Conservation (phyloP, 2,113 vertebrate species). For the Hucho hucho region DNA sequence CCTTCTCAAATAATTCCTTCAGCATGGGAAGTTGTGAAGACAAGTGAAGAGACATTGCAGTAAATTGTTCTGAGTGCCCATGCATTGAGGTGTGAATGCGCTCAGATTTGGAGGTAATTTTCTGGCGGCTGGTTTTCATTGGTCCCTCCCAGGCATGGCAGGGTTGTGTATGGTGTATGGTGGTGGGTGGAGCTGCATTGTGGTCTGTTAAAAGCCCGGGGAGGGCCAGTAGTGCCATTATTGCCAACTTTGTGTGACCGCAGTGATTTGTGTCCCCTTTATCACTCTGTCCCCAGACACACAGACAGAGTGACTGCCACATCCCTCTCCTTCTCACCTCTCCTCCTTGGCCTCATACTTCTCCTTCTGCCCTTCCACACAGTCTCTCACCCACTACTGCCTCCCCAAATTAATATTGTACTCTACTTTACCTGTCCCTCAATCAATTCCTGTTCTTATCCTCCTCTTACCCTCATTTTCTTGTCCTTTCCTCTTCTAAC, state of each 20-base stretch:
- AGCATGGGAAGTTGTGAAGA: background rate
- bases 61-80: background rate
- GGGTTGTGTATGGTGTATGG: background rate
- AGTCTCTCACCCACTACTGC: background rate
- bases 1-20: background rate
- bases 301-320: conserved; percentile 12
- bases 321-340: background rate
- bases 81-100: conserved; percentile 1
- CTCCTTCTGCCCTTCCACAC: background rate
- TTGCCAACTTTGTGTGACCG: conserved; percentile 27
- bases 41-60: background rate
- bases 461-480: background rate
- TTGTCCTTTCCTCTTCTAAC: background rate
- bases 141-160: background rate
- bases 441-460: background rate
- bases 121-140: conserved; percentile 6
- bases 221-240: conserved; percentile 29
- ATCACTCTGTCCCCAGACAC: background rate
- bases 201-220: conserved; percentile 16
- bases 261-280: background rate
- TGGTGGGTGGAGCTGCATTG: conserved; percentile 14
- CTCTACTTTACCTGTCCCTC: background rate
- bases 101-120: conserved; percentile 3
- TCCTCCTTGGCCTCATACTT: background rate
- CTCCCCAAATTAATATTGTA: background rate